phyloP scores from a whole-genome alignment of 2,113 vertebrate species.

The Ictidomys tridecemlineatus region DNA sequence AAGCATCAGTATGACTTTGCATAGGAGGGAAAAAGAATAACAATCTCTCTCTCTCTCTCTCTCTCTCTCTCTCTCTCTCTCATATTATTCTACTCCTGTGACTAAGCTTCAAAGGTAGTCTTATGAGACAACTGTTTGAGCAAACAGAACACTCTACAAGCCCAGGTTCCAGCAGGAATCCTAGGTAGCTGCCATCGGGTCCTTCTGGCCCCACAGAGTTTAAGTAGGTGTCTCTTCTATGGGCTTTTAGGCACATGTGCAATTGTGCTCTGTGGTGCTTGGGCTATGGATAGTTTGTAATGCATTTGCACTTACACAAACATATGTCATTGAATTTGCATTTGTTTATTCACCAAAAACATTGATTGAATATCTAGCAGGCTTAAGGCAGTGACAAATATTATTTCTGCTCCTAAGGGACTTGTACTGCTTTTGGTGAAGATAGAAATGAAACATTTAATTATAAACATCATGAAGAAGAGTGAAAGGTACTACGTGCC shows the following conservation, averaged over 20 bases:
- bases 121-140: background rate
- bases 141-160: background rate
- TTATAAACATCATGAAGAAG: background rate
- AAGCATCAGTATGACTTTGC: background rate
- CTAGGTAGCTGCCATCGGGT: background rate
- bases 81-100: background rate
- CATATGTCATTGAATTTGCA: background rate
- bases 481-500: background rate
- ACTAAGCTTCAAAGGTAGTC: constrained; percentile 35
- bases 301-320: background rate
- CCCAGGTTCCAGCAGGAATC: background rate
- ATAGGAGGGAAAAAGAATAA: background rate
- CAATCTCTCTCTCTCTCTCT: background rate
- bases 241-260: background rate
- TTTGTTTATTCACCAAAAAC: background rate
- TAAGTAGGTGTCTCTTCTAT: background rate
- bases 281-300: background rate
- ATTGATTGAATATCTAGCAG: background rate
- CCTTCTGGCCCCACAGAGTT: background rate
- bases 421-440: background rate
- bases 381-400: background rate
- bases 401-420: background rate
- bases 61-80: background rate
- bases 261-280: background rate
- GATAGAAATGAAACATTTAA: background rate